Evolutionary conservation across 2,797 vertebrate genomes (phyloP).

Genomic region (Onychomys leucogaster): DNA sequence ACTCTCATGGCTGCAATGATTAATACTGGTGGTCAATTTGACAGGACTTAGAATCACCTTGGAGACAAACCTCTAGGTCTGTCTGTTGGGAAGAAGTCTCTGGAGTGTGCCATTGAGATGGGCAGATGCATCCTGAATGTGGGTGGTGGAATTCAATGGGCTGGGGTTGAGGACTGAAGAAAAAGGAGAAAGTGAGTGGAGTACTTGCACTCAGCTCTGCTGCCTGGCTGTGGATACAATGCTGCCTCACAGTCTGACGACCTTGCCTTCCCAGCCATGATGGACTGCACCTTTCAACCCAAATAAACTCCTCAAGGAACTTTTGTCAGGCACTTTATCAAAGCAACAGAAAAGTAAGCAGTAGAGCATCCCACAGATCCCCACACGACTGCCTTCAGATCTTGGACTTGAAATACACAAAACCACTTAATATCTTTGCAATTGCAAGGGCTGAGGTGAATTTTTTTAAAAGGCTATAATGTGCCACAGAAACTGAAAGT

Average conservation of each 20-base stretch:
- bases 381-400: not conserved
- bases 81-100: not conserved
- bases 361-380: not conserved
- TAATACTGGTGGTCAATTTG: not conserved
- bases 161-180: not conserved
- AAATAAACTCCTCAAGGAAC: not conserved
- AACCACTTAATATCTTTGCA: constrained; percentile 21
- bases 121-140: too few relatives aligned
- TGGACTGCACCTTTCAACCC: not conserved
- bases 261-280: not conserved
- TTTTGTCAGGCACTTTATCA: not conserved
- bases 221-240: not conserved
- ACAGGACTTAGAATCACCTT: not conserved
- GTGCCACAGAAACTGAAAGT: not conserved
- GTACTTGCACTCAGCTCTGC: too few relatives aligned
- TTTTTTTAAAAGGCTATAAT: constrained; percentile 5
- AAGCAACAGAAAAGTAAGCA: not conserved
- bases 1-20: not conserved
- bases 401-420: not conserved
- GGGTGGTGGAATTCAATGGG: not conserved
- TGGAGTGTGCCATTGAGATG: not conserved
- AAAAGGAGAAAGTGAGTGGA: not conserved
- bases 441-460: not conserved
- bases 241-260: not conserved
- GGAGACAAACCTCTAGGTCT: not conserved